A percentile compares a stretch with the other conserved stretches of the same genome.
These are phyloP conservation scores for Eledone cirrhosa DNA, from an alignment of 2,888 invertebrate genomes.

Conservation along the genomic window DNA sequence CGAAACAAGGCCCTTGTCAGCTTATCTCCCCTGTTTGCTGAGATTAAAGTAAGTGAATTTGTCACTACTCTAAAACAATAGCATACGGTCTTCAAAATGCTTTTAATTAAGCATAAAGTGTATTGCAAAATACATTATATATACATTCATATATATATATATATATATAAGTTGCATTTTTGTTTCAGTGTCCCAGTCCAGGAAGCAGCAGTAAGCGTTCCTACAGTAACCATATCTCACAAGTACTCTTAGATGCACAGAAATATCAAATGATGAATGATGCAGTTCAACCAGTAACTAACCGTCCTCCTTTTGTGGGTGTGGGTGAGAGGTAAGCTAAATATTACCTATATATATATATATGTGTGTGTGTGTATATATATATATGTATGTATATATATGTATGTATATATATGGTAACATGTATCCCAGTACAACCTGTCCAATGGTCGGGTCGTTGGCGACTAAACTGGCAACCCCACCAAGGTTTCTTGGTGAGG, in stretches of 20 bases:
- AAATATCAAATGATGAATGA: constrained; percentile 88
- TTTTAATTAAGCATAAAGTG: too few relatives aligned
- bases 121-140: too few relatives aligned
- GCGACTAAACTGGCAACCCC: too few relatives aligned
- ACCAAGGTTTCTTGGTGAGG: too few relatives aligned
- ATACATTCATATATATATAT: neutral
- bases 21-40: too few relatives aligned
- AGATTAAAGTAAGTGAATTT: too few relatives aligned
- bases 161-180: neutral
- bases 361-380: neutral
- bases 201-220: constrained; percentile 48
- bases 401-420: too few relatives aligned
- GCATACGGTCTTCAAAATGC: too few relatives aligned
- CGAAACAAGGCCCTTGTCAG: too few relatives aligned
- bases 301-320: constrained; percentile 77
- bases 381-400: neutral
- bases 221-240: constrained; percentile 32
- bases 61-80: too few relatives aligned
- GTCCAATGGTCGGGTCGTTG: too few relatives aligned
- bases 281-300: constrained; percentile 80
- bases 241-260: constrained; percentile 63
- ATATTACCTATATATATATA: neutral
- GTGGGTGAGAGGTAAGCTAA: constrained; percentile 72
- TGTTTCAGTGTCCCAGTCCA: constrained; percentile 44
- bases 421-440: too few relatives aligned